Base-by-base conservation (phyloP, 1,140 invertebrate genomes). In the Trachymyrmex septentrionalis region DNA sequence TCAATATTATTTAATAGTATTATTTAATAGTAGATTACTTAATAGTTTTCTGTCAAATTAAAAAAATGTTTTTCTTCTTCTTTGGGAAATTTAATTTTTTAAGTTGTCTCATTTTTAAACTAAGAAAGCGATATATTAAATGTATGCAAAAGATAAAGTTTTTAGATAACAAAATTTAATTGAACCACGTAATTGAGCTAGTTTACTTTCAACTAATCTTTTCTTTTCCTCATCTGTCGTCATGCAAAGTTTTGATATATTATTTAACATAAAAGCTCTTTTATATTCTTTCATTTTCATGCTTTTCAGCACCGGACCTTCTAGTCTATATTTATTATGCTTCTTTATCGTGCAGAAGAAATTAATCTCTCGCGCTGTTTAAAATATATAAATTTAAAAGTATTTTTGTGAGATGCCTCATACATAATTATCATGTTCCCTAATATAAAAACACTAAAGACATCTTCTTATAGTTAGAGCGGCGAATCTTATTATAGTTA, bases 131-230 rank as follows among this genome's bases (percentile, higher is more conserved):
- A 9, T 24, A 27, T 66, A 67, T 57, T 53, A 80, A 44, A 55
- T 3, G n/a, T 7, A 14, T 34, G n/a, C 19, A 24, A 10, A 14
- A 21, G 21, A 80, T 69, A 9, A 14, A 21, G 34, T 38, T 16
- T 27, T 69, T 19, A 24, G 4, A 80, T 55, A 38, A 34, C 10
- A 7, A 24, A 80, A 24, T 34, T 16, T 38, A 80, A 80, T 67
- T 55, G 21, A 6, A 2, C 4, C 34, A n/a, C 27, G 0, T 14
- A 14, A 2, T 66, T 67, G 34, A 0, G 59, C 19, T n/a, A 63
- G 27, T 67, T 77, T 2, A 38, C 14, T 59, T 76, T 67, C 21
- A 67, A 10, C 10, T 64, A 55, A 44, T 10, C 3, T 30, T 30
- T 16, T n/a, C 16, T 50, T 16, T 16, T 9, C 3, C 14, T 50